Conservation (phyloP, 2,888 invertebrate genomes). For the Nesidiocoris tenuis region DNA sequence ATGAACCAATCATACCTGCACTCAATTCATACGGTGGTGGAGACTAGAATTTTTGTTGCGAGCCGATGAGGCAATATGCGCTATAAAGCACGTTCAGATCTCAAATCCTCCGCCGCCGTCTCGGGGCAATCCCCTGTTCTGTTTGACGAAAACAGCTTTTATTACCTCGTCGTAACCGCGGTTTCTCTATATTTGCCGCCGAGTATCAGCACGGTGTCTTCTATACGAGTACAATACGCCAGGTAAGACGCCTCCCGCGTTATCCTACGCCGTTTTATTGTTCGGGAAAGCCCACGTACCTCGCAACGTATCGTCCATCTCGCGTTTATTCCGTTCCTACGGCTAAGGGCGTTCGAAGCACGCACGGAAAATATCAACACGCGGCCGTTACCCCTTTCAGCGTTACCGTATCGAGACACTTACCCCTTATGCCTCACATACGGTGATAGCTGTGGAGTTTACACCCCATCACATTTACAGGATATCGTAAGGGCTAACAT, state of each 20-base stretch:
- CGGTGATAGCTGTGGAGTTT: neutral
- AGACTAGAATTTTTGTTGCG: too few relatives aligned
- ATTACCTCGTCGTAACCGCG: constrained; percentile 14
- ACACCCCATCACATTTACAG: neutral
- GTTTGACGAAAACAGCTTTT: constrained; percentile 16
- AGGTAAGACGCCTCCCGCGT: neutral
- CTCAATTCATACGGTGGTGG: too few relatives aligned
- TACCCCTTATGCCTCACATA: too few relatives aligned
- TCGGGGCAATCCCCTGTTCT: neutral
- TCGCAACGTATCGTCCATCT: neutral
- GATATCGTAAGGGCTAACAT: too few relatives aligned
- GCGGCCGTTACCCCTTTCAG: neutral
- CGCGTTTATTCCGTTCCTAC: neutral
- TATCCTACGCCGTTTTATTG: neutral
- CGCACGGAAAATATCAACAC: neutral
- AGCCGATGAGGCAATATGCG: neutral
- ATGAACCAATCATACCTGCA: too few relatives aligned
- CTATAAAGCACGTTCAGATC: constrained; percentile 14
- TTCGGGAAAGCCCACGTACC: neutral
- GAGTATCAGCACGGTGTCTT: neutral
- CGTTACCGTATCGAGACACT: neutral
- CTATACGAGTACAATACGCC: neutral
- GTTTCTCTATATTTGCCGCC: neutral
- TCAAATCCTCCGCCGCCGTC: neutral
- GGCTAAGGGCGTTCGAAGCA: neutral